Percentiles rank a stretch among this genome's conserved stretches.
Conservation (phyloP, 2,113 vertebrate species). For the Parus major region DNA sequence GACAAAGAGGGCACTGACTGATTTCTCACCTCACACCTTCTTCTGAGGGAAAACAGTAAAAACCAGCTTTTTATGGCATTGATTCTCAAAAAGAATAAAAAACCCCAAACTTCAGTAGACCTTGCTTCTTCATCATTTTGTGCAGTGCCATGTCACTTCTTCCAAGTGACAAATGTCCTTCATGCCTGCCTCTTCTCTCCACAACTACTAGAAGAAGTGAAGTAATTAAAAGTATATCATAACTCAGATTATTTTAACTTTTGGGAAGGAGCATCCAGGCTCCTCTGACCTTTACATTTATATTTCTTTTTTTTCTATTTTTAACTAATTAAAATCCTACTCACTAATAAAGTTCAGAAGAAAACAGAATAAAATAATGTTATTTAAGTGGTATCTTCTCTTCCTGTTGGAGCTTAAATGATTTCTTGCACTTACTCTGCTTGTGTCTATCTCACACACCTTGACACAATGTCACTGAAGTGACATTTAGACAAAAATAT, state of each 20-base stretch:
- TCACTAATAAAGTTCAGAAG: neutral
- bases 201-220: neutral
- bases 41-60: neutral
- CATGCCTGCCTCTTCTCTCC: neutral
- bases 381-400: no score
- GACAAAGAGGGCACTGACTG: no score
- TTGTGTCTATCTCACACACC: no score
- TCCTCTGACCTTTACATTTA: neutral
- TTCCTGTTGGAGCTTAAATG: no score
- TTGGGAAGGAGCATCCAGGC: neutral
- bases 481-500: no score
- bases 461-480: no score
- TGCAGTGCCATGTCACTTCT: neutral
- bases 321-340: neutral
- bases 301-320: neutral
- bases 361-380: no score
- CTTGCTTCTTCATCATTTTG: neutral
- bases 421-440: no score
- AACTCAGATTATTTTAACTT: neutral
- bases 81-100: neutral
- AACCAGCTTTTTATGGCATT: rapidly evolving
- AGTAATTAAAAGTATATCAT: neutral
- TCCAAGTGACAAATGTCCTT: neutral
- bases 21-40: neutral
- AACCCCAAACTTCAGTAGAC: no score